A percentile compares a stretch with the other conserved stretches of the same genome.
These are phyloP conservation scores for Mystacornis crossleyi DNA, from an alignment of 2,113 vertebrate genomes.

Conservation along the genomic window DNA sequence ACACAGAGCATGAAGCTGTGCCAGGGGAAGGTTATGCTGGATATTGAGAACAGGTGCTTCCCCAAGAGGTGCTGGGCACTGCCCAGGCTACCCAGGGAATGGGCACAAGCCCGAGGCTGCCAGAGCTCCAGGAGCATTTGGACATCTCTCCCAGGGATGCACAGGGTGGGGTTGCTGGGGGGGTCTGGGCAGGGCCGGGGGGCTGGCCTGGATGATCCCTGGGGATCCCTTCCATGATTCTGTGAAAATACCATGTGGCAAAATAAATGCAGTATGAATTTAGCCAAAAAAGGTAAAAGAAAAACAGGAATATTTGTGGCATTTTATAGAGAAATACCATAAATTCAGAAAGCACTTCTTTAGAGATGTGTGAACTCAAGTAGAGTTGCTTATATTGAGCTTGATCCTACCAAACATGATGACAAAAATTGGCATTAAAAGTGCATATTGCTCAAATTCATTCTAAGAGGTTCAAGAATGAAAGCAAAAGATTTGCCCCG, in stretches of 20 bases:
- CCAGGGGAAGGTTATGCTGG: fast-evolving
- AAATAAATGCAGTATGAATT: neutral
- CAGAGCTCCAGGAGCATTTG: neutral
- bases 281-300: neutral
- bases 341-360: neutral
- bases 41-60: too few relatives aligned
- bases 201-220: fast-evolving
- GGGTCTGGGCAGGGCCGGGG: neutral
- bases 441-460: neutral
- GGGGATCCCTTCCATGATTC: neutral
- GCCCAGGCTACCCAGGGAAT: neutral
- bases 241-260: neutral
- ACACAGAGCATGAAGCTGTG: neutral
- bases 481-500: neutral
- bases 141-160: neutral
- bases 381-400: neutral
- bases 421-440: neutral
- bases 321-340: neutral
- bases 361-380: neutral
- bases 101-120: neutral
- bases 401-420: neutral
- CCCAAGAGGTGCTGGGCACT: neutral
- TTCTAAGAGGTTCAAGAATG: neutral
- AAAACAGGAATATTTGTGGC: neutral
- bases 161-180: fast-evolving